Evolutionary conservation across 2,888 invertebrate genomes (phyloP).

Genomic region (Lithophane semibrunnea): DNA sequence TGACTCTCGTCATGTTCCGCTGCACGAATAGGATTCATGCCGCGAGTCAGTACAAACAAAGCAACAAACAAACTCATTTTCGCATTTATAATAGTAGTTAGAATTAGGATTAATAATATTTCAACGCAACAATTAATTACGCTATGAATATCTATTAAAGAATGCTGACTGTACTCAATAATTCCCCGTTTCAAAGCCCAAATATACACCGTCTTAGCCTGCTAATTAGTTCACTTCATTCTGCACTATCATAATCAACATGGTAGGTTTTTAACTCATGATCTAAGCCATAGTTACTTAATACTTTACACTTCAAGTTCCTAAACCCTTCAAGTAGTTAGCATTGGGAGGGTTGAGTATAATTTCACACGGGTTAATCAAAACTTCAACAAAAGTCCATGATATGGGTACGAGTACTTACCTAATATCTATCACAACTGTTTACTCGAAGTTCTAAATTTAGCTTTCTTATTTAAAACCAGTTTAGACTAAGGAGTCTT

Average conservation of each 20-base stretch:
- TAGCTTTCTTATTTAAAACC: no score
- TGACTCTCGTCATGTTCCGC: no score
- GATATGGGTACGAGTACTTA: constrained; percentile 24
- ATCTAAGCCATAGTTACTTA: constrained; percentile 20
- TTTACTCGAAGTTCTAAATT: constrained; percentile 25
- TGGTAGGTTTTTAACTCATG: not conserved
- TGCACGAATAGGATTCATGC: no score
- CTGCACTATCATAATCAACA: constrained; percentile 18
- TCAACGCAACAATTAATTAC: not conserved
- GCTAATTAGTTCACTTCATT: constrained; percentile 9
- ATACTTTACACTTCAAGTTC: constrained; percentile 1
- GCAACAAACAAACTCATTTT: no score
- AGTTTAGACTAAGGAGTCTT: no score
- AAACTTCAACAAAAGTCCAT: constrained; percentile 37
- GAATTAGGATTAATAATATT: not conserved
- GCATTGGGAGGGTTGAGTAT: constrained; percentile 23
- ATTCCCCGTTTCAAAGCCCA: not conserved
- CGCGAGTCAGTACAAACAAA: no score
- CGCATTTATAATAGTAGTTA: no score
- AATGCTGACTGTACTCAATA: not conserved
- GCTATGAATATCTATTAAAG: not conserved
- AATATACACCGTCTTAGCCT: not conserved
- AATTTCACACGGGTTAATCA: constrained; percentile 40
- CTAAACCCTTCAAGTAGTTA: constrained; percentile 19
- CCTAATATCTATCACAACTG: constrained; percentile 20